These are phyloP conservation scores for Chamaedrilus cognettii DNA, from an alignment of 2,888 invertebrate species.

Conservation along the genomic window DNA sequence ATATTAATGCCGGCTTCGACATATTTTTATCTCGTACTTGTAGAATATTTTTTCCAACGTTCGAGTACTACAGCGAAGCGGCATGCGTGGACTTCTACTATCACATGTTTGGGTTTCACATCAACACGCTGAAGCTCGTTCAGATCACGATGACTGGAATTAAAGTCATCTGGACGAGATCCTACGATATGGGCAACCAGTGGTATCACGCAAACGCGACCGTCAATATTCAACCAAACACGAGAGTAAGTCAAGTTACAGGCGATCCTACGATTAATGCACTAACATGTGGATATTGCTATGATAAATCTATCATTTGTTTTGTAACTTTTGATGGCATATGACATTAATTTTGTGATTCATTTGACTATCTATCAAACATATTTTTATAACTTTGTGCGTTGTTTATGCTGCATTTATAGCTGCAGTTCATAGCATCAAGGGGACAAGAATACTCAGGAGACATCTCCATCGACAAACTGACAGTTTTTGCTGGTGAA, in stretches of 20 bases:
- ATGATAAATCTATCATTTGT: no score
- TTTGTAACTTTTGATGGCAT: no score
- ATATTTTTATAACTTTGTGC: no score
- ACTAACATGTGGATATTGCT: no score
- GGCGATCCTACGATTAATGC: no score
- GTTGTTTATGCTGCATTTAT: not conserved
- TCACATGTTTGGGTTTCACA: conserved; percentile 50
- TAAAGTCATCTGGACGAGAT: conserved; percentile 9
- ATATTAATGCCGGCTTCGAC: no score
- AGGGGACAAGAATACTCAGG: conserved; percentile 13
- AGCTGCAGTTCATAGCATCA: conserved; percentile 13
- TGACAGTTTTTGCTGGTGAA: not conserved
- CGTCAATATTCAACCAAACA: not conserved
- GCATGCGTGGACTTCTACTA: conserved; percentile 51
- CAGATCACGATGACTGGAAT: not conserved
- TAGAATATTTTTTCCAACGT: conserved; percentile 15
- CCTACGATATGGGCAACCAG: not conserved
- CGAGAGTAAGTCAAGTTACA: not conserved
- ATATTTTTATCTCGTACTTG: no score
- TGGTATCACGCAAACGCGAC: not conserved
- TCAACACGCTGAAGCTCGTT: conserved; percentile 47
- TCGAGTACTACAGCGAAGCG: conserved; percentile 1
- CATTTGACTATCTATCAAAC: no score
- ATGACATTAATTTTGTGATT: no score
- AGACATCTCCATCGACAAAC: conserved; percentile 12